Conservation (phyloP, 92 coral and sea anemone species). For the Metridium senile region DNA sequence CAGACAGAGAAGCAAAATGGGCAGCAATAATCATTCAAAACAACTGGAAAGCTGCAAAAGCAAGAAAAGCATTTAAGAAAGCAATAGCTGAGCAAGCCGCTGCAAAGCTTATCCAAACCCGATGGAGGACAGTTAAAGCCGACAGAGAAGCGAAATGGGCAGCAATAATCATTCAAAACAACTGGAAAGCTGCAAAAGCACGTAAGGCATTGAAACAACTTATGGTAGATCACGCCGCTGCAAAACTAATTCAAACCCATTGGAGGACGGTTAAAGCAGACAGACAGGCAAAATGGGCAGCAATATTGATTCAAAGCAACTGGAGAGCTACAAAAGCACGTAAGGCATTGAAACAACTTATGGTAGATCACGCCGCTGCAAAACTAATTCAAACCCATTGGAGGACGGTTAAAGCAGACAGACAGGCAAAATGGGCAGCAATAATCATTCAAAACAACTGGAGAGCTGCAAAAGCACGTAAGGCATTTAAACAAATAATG, state of each 20-base stretch:
- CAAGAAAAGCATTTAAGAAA: not conserved
- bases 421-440: not conserved
- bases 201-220: not conserved
- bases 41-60: not conserved
- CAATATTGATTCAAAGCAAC: conserved; percentile 3
- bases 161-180: not conserved
- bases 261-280: not conserved
- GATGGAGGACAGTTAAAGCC: not conserved
- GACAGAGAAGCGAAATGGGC: not conserved
- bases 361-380: not conserved
- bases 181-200: not conserved
- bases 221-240: not conserved
- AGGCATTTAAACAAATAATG: not conserved
- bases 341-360: not conserved
- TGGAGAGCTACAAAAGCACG: not conserved
- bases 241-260: not conserved
- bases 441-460: not conserved
- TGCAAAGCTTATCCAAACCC: not conserved
- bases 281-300: not conserved
- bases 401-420: not conserved
- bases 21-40: not conserved
- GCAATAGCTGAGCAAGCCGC: not conserved
- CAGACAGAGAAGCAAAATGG: not conserved
- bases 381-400: not conserved
- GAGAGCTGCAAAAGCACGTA: not conserved